Conservation (phyloP, 2,797 vertebrate species). For the Cottoperca gobio region DNA sequence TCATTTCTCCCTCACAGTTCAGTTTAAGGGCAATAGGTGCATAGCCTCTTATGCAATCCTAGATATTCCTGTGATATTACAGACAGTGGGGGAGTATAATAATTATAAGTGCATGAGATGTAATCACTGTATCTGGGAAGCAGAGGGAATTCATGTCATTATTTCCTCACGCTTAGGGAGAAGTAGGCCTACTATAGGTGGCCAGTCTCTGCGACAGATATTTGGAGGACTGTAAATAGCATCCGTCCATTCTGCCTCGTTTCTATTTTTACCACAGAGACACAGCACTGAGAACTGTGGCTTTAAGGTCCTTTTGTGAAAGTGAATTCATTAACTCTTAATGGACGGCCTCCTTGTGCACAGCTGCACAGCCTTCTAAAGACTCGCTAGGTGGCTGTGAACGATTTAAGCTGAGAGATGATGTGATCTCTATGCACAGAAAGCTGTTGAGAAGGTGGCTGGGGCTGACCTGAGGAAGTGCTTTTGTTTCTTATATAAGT, state of each 20-base stretch:
- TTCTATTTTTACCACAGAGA: constrained; percentile 87
- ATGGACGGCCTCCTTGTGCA: constrained; percentile 77
- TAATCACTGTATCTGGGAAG: constrained; percentile 74
- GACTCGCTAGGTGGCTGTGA: constrained; percentile 59
- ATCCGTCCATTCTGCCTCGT: constrained; percentile 80
- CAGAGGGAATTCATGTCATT: constrained; percentile 61
- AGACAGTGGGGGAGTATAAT: constrained; percentile 65
- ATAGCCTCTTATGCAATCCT: constrained; percentile 65
- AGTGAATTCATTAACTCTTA: constrained; percentile 88
- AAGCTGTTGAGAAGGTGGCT: constrained; percentile 52
- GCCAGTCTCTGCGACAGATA: constrained; percentile 80
- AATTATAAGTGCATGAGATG: constrained; percentile 77
- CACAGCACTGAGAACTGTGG: constrained; percentile 80
- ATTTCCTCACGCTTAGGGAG: constrained; percentile 45
- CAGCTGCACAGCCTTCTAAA: constrained; percentile 68
- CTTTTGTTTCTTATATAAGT: constrained; percentile 62
- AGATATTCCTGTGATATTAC: constrained; percentile 67
- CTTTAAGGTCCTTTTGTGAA: constrained; percentile 86
- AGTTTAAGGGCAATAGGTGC: constrained; percentile 59
- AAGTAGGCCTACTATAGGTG: constrained; percentile 66
- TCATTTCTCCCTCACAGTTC: constrained; percentile 56
- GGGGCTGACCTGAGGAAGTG: constrained; percentile 60
- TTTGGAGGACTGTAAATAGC: constrained; percentile 85
- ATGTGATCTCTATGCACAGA: constrained; percentile 49
- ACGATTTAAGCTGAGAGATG: constrained; percentile 53